A percentile compares a stretch with the other conserved stretches of the same genome.
phyloP scores from a whole-genome alignment of 1,140 invertebrate genomes.

The Tribolium madens region DNA sequence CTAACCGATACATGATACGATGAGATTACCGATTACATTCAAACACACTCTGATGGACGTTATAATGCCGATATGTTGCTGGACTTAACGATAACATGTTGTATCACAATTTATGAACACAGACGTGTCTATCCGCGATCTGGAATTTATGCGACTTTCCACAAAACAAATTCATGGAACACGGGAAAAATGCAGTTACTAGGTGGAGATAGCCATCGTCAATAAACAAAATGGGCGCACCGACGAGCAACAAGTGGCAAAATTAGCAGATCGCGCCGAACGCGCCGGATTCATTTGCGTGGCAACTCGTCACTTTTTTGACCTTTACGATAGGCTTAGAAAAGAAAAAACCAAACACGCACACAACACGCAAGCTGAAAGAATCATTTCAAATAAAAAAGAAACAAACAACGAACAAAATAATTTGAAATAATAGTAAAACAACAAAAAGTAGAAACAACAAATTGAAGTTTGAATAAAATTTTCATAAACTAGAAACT shows the following conservation, averaged over 20 bases:
- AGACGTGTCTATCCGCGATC: slow-evolving; percentile 46
- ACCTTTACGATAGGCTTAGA: neutral
- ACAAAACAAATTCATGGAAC: slow-evolving; percentile 37
- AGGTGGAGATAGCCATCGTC: slow-evolving; percentile 8
- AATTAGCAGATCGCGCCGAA: slow-evolving; percentile 33
- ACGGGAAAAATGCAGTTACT: slow-evolving; percentile 35
- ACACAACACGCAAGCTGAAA: neutral
- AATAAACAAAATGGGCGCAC: slow-evolving; percentile 30
- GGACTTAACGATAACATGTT: slow-evolving; percentile 47
- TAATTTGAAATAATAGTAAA: too few relatives aligned
- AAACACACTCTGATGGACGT: slow-evolving; percentile 52
- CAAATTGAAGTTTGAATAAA: too few relatives aligned
- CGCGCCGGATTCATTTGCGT: slow-evolving; percentile 26
- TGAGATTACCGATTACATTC: slow-evolving; percentile 51
- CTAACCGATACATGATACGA: slow-evolving; percentile 49
- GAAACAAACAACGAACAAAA: too few relatives aligned
- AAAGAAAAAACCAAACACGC: neutral
- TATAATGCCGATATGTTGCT: slow-evolving; percentile 53
- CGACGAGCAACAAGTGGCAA: slow-evolving; percentile 37
- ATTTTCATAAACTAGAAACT: too few relatives aligned
- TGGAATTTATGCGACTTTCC: slow-evolving; percentile 30
- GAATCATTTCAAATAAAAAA: too few relatives aligned
- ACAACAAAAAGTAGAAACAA: too few relatives aligned
- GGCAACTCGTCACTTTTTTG: neutral
- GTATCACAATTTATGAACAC: slow-evolving; percentile 49